Conservation (phyloP, 2,113 vertebrate species). For the Panthera tigris region DNA sequence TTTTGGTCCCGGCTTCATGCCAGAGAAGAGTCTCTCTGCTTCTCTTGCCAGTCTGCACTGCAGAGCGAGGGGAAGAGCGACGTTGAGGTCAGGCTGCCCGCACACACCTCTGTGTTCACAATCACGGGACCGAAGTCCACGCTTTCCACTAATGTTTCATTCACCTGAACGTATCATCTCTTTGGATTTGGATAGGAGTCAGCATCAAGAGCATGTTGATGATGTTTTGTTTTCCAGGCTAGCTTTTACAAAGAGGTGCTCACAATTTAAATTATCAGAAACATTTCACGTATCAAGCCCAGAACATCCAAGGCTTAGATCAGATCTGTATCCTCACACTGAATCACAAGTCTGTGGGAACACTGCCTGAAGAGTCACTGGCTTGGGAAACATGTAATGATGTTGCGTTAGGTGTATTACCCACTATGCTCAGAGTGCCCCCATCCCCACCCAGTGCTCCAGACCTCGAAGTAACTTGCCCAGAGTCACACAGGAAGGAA, state of each 20-base stretch:
- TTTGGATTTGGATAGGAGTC: background rate
- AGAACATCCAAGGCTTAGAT: background rate
- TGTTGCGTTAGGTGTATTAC: background rate
- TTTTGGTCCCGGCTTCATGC: background rate
- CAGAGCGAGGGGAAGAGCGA: accelerated
- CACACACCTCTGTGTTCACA: accelerated
- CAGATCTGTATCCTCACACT: background rate
- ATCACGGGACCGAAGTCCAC: accelerated
- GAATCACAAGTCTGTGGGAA: background rate
- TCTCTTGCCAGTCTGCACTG: background rate
- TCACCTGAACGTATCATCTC: background rate
- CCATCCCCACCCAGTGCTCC: background rate
- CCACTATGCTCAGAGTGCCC: background rate
- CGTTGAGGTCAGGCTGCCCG: too few relatives aligned
- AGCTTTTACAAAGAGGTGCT: background rate
- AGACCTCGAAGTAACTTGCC: background rate
- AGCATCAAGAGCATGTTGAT: background rate
- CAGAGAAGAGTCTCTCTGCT: background rate
- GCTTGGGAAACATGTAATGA: background rate
- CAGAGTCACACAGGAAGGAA: background rate
- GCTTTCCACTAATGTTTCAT: background rate
- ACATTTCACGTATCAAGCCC: background rate
- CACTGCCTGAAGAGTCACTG: background rate
- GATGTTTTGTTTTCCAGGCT: background rate
- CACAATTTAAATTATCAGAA: background rate